Conservation (phyloP, 2,888 invertebrate genomes). For the Eurytoma californica region DNA sequence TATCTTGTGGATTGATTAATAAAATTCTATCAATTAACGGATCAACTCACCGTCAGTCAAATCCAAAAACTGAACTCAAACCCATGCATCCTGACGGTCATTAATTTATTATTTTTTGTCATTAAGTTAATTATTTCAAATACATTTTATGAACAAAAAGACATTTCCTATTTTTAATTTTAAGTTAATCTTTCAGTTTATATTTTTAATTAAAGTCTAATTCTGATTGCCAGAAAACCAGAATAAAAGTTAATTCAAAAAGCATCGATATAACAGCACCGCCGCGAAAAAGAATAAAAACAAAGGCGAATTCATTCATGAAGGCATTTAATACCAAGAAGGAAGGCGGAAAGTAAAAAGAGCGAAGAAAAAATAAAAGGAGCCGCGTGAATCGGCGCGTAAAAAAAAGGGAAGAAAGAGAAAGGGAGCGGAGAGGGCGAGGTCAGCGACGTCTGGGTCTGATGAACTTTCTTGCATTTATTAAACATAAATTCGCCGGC, state of each 20-base stretch:
- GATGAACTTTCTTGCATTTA: conserved; percentile 48
- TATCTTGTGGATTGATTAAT: no score
- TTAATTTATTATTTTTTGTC: no score
- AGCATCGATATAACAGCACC: not conserved
- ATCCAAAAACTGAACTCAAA: no score
- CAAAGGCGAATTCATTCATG: not conserved
- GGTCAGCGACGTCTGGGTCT: conserved; percentile 34
- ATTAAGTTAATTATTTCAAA: no score
- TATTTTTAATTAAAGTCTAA: no score
- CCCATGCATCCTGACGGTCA: no score
- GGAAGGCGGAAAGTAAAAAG: not conserved
- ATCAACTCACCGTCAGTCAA: no score
- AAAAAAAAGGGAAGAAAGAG: not conserved
- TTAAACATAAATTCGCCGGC: conserved; percentile 46
- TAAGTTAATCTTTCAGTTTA: no score
- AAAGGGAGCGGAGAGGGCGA: not conserved
- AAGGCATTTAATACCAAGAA: conserved; percentile 12
- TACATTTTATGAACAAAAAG: no score
- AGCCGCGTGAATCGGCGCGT: not conserved
- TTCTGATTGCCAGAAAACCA: not conserved
- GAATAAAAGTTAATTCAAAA: not conserved
- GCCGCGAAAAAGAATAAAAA: not conserved
- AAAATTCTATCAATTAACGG: no score
- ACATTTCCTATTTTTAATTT: no score
- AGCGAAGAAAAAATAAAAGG: not conserved